Conservation (phyloP, 2,888 invertebrate species). For the Lepidochitona cinerea region DNA sequence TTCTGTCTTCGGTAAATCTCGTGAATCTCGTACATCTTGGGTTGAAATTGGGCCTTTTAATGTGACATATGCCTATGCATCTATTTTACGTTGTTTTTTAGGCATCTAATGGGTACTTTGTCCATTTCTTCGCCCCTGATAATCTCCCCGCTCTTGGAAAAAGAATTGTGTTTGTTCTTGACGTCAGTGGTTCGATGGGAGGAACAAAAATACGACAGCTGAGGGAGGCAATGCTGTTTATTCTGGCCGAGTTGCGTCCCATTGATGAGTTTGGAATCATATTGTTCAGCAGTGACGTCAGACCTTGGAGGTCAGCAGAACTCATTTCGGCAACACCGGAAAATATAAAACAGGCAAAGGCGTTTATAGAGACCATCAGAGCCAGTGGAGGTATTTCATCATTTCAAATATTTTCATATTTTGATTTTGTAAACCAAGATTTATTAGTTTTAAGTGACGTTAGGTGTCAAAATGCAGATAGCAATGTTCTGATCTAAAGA, state of each 20-base stretch:
- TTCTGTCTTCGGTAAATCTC: too few species aligned
- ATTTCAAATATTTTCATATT: too few species aligned
- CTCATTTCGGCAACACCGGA: constrained; percentile 34
- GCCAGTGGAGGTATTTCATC: constrained; percentile 54
- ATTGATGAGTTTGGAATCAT: constrained; percentile 73
- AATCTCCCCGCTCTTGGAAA: constrained; percentile 72
- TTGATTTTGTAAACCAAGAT: too few species aligned
- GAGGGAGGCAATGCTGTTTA: constrained; percentile 60
- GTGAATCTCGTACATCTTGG: too few species aligned
- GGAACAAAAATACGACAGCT: constrained; percentile 79
- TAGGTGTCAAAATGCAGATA: too few species aligned
- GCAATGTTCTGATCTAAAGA: too few species aligned
- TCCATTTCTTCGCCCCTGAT: constrained; percentile 82
- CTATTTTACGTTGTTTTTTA: constrained; percentile 34
- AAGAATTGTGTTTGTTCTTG: constrained; percentile 81
- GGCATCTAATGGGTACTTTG: constrained; percentile 78
- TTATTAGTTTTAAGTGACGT: too few species aligned
- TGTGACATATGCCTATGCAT: too few species aligned
- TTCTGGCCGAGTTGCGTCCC: constrained; percentile 74
- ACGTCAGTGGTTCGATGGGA: constrained; percentile 83
- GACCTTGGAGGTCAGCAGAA: constrained; percentile 33
- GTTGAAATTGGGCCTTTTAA: too few species aligned
- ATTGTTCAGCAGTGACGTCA: constrained; percentile 18
- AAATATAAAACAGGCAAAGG: constrained; percentile 34
- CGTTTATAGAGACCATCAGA: constrained; percentile 34